Percentiles rank a stretch among this genome's conserved stretches.
Conservation (phyloP, 2,888 invertebrate species). For the Vanessa cardui region DNA sequence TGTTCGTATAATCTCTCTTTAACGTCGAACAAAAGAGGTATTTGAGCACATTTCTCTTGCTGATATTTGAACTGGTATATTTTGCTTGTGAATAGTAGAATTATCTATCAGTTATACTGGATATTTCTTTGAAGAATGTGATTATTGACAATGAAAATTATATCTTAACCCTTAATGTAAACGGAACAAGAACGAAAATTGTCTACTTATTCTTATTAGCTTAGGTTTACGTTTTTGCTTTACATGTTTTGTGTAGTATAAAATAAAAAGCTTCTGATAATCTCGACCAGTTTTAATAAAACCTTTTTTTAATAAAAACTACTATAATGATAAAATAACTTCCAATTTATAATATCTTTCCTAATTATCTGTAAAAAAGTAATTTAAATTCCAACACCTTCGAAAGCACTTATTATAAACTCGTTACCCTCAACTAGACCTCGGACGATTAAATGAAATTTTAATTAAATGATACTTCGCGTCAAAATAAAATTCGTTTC, state of each 20-base stretch:
- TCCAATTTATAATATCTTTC: neutral
- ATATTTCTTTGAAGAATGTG: neutral
- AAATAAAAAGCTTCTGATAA: too few relatives aligned
- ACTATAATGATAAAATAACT: neutral
- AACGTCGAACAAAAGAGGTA: conserved; percentile 27
- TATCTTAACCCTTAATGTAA: too few relatives aligned
- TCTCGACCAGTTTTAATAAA: too few relatives aligned
- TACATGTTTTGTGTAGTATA: too few relatives aligned
- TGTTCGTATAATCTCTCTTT: conserved; percentile 30
- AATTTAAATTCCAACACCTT: neutral
- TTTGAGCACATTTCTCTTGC: conserved; percentile 26
- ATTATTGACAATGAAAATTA: too few relatives aligned
- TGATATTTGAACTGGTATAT: conserved; percentile 23
- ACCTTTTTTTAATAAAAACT: too few relatives aligned
- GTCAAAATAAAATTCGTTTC: conserved; percentile 42
- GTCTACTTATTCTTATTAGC: too few relatives aligned
- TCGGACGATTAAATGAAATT: conserved; percentile 35
- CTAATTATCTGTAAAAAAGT: neutral
- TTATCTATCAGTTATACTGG: conserved; percentile 2
- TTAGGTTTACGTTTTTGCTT: too few relatives aligned
- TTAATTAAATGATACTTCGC: conserved; percentile 40
- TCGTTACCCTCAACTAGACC: conserved; percentile 23
- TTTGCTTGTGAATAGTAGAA: conserved; percentile 19
- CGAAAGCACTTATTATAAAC: conserved; percentile 12
- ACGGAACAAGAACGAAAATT: too few relatives aligned